phyloP scores from a whole-genome alignment of 2,888 invertebrate species.

The Tinea semifulvella region DNA sequence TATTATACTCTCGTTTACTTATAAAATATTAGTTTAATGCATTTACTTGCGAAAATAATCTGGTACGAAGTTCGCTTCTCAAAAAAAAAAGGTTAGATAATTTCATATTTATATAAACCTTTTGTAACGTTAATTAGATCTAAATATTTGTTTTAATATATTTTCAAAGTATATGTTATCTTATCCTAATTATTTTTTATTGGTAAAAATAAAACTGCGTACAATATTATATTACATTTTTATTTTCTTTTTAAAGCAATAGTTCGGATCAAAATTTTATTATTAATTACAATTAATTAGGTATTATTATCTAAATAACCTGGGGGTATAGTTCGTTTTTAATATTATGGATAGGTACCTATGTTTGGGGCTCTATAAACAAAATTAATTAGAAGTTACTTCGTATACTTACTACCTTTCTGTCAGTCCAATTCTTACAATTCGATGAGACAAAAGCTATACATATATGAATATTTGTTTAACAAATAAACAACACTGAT shows the following conservation, averaged over 20 bases:
- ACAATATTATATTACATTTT: constrained; percentile 6
- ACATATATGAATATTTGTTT: constrained; percentile 16
- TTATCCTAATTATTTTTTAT: too few relatives aligned
- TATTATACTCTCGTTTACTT: too few relatives aligned
- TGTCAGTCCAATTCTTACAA: constrained; percentile 21
- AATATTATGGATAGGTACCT: not conserved
- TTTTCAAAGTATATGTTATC: too few relatives aligned
- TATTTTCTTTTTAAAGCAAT: constrained; percentile 8
- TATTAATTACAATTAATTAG: constrained; percentile 4
- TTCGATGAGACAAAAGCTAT: constrained; percentile 1
- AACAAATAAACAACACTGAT: constrained; percentile 12
- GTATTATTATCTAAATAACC: not conserved
- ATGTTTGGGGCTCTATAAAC: not conserved
- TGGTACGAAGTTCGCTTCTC: too few relatives aligned
- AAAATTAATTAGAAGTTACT: constrained; percentile 15
- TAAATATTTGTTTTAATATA: too few relatives aligned
- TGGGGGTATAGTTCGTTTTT: not conserved
- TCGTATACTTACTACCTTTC: constrained; percentile 23
- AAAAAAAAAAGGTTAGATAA: too few relatives aligned
- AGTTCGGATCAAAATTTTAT: constrained; percentile 8
- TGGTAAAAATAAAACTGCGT: not conserved
- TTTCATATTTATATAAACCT: too few relatives aligned
- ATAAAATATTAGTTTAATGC: too few relatives aligned
- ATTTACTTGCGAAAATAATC: too few relatives aligned
- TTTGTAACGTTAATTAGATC: too few relatives aligned